Percentiles rank a stretch among this genome's conserved stretches.
Evolutionary conservation across 2,797 vertebrate genomes (phyloP).

Genomic region (Sebastes kiyomatsui): DNA sequence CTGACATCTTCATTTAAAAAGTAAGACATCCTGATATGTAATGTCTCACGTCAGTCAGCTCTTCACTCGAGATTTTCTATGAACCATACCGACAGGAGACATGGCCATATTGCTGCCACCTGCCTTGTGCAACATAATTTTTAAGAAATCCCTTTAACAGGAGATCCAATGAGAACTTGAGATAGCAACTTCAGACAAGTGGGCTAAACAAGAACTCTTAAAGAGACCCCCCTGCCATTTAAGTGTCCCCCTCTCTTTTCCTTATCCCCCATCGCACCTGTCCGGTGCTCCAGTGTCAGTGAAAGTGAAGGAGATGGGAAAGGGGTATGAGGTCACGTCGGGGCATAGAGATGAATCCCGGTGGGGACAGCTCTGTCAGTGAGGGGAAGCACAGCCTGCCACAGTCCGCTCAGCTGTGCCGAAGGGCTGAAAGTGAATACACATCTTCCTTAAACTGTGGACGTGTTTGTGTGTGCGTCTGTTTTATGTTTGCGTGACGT

Average conservation of each 20-base stretch:
- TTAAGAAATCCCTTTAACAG: constrained; percentile 14
- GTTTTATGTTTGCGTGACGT: constrained; percentile 14
- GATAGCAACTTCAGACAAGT: constrained; percentile 13
- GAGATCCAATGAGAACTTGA: constrained; percentile 13
- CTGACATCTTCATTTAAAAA: neutral
- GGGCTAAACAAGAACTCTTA: constrained; percentile 19
- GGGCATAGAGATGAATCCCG: constrained; percentile 54
- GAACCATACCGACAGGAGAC: neutral
- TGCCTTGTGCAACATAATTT: neutral
- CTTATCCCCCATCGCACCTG: constrained; percentile 59
- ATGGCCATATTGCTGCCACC: neutral
- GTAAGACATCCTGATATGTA: neutral
- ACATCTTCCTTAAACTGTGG: constrained; percentile 29
- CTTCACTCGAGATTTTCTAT: neutral
- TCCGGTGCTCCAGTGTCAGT: constrained; percentile 69
- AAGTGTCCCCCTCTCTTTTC: neutral
- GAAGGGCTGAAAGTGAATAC: constrained; percentile 58
- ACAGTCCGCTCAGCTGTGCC: constrained; percentile 63
- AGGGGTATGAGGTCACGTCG: constrained; percentile 54
- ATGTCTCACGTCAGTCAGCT: neutral
- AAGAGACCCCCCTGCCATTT: constrained; percentile 17
- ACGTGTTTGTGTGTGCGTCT: constrained; percentile 7
- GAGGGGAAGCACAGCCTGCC: constrained; percentile 34
- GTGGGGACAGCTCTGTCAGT: constrained; percentile 59
- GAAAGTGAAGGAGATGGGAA: constrained; percentile 63